Evolutionary conservation across 2,888 invertebrate species (phyloP).

Genomic region (Notocelia uddmanniana): DNA sequence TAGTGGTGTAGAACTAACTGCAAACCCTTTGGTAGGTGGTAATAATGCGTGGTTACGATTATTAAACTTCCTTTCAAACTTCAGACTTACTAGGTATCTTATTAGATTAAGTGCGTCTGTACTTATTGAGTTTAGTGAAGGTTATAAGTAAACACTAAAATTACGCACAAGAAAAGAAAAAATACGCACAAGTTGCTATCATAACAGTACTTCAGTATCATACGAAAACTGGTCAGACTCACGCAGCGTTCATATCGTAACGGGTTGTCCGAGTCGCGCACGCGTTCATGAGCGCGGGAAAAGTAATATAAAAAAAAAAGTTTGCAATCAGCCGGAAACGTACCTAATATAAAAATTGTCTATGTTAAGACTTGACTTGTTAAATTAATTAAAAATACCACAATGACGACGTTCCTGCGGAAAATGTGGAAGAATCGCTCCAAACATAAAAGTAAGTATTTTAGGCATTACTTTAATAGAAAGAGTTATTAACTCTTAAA

Average conservation of each 20-base stretch:
- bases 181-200: constrained; percentile 32
- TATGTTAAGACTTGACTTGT: constrained; percentile 1
- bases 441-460: constrained; percentile 88
- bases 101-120: too few species aligned
- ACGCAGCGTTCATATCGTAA: constrained; percentile 54
- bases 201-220: constrained; percentile 5
- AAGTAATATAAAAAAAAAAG: constrained; percentile 56
- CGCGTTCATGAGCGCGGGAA: constrained; percentile 67
- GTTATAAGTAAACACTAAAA: constrained; percentile 30
- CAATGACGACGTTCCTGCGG: constrained; percentile 87
- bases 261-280: constrained; percentile 61
- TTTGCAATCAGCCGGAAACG: constrained; percentile 39
- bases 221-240: constrained; percentile 50
- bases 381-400: constrained; percentile 35
- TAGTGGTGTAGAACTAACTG: too few species aligned
- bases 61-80: too few species aligned
- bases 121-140: neutral
- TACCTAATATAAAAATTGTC: neutral
- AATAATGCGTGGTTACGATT: too few species aligned
- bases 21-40: too few species aligned
- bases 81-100: too few species aligned
- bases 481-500: neutral
- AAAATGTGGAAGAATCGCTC: constrained; percentile 89
- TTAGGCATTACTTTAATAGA: neutral
- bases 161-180: constrained; percentile 37